Evolutionary conservation across 2,797 vertebrate genomes (phyloP).

Genomic region (Gobio occitaniae): DNA sequence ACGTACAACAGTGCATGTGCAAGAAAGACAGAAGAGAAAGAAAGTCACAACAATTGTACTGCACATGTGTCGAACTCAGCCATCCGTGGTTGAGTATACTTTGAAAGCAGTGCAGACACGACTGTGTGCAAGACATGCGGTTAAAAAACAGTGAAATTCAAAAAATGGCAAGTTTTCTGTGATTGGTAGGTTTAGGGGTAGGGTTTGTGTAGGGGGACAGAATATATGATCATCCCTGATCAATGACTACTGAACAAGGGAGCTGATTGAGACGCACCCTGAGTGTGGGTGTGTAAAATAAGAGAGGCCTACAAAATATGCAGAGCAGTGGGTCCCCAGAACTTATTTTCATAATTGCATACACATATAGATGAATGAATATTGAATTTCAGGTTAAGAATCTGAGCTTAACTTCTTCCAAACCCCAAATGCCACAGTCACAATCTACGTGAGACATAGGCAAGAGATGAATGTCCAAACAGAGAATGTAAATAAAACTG

Average conservation of each 20-base stretch:
- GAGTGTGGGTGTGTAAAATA: not conserved
- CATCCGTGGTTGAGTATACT: no score
- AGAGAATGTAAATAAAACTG: constrained; percentile 66
- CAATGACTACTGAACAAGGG: no score
- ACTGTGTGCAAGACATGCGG: no score
- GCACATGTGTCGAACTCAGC: no score
- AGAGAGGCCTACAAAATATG: not conserved
- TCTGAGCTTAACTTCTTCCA: not conserved
- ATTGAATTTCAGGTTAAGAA: not conserved
- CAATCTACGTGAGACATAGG: not conserved
- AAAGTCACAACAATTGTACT: no score
- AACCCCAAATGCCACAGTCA: not conserved
- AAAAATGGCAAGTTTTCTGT: not conserved
- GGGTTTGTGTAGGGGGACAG: not conserved
- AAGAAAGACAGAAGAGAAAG: no score
- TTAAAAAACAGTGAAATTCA: no score
- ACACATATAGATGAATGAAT: constrained; percentile 15
- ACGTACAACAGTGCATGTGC: no score
- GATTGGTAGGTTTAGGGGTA: not conserved
- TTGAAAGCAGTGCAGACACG: no score
- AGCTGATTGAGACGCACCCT: no score
- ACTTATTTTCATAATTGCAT: constrained; percentile 15
- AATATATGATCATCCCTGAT: not conserved
- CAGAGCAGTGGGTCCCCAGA: no score
- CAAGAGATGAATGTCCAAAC: constrained; percentile 46